These are phyloP conservation scores for Taurulus bubalis DNA, from an alignment of 2,113 vertebrate species.

Conservation along the genomic window DNA sequence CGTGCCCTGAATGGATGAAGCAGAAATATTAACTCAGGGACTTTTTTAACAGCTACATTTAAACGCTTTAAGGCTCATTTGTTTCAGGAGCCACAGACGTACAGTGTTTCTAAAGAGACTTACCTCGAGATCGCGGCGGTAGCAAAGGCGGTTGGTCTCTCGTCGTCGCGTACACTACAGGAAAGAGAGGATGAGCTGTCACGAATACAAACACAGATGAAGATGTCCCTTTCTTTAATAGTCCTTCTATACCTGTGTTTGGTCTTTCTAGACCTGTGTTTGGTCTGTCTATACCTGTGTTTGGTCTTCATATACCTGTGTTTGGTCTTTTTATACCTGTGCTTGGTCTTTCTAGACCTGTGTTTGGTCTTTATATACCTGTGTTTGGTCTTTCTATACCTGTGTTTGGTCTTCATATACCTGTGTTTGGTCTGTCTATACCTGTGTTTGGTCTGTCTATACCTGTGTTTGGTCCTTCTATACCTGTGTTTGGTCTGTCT, in stretches of 20 bases:
- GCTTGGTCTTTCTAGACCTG: too few species aligned
- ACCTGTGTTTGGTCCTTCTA: too few species aligned
- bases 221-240: not conserved
- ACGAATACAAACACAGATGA: not conserved
- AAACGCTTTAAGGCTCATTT: not conserved
- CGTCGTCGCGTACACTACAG: constrained; percentile 51
- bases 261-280: too few species aligned
- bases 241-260: not conserved
- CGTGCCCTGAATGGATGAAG: constrained; percentile 7
- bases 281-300: too few species aligned
- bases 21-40: not conserved
- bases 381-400: too few species aligned
- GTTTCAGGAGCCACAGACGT: not conserved
- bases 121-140: constrained; percentile 41
- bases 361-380: too few species aligned
- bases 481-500: too few species aligned
- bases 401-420: constrained; percentile 11
- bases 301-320: too few species aligned
- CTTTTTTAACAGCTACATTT: not conserved
- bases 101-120: not conserved
- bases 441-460: too few species aligned
- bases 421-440: too few species aligned
- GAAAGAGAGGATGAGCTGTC: not conserved
- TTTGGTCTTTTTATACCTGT: too few species aligned
- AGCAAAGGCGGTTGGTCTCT: constrained; percentile 40